Evolutionary conservation across 2,888 invertebrate genomes (phyloP), one percentile per base, ranked within the genome.

Genomic region (Gandaritis pyraliata): DNA sequence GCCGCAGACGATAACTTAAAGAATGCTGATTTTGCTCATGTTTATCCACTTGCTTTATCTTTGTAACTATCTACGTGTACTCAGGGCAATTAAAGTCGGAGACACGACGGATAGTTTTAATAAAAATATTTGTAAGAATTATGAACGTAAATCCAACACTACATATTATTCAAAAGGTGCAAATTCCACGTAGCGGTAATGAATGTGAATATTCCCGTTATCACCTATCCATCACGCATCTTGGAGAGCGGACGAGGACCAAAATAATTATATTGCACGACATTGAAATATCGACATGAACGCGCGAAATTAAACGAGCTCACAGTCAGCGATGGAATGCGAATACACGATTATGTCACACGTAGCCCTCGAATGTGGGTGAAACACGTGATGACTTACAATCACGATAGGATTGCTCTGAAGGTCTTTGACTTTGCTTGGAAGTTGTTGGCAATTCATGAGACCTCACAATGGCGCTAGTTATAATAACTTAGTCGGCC

Each of bases 371-470:
- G 50, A 47, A 54, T 47, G 52, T 54, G 53, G 60, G 46, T 43
- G 50, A 64, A 57, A 57, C 56, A 39, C 53, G 59, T 54, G 48
- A 59, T 49, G 48, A 54, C 53, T 59, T 43, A 57, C 57, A 47
- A 64, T 54, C 54, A 58, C 60, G 58, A 52, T 45, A 58, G 18
- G 15, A 30, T 52, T 54, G 16, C 41, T 29, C 23, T 41, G 43
- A 46, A 53, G 61, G 61, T 59, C 64, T 61, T 61, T 64, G 61
- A 60, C 64, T 64, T 53, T 51, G 46, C 46, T 23, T 51, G 23
- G 8, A 39, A 54, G 41, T 60, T 52, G 51, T 47, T 43, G 43
- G 39, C 57, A 48, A 53, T 53, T 53, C 38, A 45, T 53, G 57
- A 49, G 62, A 62, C 49, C 54, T 15, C 54, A 54, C 46, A 52